These are phyloP conservation scores for Hexactinellida sp. DNA, from an alignment of 37 sponge, comb jelly and placozoan genomes.

Conservation along the genomic window DNA sequence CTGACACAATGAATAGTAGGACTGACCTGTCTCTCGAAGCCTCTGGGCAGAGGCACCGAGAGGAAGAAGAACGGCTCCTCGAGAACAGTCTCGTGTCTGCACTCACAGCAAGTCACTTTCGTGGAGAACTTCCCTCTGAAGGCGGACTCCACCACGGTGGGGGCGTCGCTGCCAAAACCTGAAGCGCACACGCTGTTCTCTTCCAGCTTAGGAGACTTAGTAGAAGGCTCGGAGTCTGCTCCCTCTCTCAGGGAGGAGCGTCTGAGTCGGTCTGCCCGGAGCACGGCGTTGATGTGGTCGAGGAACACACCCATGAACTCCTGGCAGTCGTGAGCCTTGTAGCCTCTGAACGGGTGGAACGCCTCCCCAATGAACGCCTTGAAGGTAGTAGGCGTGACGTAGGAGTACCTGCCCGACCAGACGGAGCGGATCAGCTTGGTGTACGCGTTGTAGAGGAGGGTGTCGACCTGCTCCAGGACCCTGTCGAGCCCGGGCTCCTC, in stretches of 20 bases:
- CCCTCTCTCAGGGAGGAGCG: not conserved
- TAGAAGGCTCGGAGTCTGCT: not conserved
- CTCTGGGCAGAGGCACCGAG: constrained; percentile 52
- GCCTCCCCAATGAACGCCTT: constrained; percentile 35
- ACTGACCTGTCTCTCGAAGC: constrained; percentile 42
- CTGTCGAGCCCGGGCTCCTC: not conserved
- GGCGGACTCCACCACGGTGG: not conserved
- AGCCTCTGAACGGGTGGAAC: constrained; percentile 41
- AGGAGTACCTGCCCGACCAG: constrained; percentile 47
- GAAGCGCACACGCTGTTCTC: not conserved
- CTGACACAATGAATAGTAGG: too few species aligned
- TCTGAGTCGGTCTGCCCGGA: not conserved
- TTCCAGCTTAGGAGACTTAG: not conserved
- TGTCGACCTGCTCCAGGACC: not conserved
- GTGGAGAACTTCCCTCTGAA: not conserved
- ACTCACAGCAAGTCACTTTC: constrained; percentile 25
- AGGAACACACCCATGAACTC: constrained; percentile 60
- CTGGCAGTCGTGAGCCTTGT: constrained; percentile 61
- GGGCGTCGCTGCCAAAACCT: not conserved
- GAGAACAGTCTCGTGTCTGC: constrained; percentile 31
- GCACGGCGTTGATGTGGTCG: constrained; percentile 22
- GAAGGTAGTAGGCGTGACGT: constrained; percentile 29
- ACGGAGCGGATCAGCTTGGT: constrained; percentile 13
- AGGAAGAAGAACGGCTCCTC: constrained; percentile 64
- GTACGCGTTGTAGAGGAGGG: not conserved